Evolutionary conservation across 2,113 vertebrate species (phyloP), one percentile per base, ranked within the genome.

Genomic region (Pachycephala philippinensis): DNA sequence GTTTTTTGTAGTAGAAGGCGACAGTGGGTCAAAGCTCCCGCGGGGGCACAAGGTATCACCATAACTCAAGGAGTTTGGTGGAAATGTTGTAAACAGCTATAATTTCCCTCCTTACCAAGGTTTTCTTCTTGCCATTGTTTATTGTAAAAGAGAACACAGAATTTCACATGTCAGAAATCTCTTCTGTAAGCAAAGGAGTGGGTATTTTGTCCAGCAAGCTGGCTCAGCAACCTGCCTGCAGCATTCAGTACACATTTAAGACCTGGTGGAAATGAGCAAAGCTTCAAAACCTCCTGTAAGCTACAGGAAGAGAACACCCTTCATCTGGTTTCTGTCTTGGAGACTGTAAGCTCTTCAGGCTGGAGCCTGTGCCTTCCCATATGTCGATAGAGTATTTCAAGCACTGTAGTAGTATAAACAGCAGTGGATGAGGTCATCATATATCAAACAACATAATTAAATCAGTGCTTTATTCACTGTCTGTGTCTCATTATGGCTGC

Each of bases 371-470:
- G 80, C 76, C 72, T 96, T 79, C 57, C 94, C 86, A 89, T 93
- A 94, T 92, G 92, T 78, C 20, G 6, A 79, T 92, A 75, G 84
- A 95, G 45, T 68, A 50, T 94, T 95, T 96, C 60, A 90, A 89
- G 76, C 65, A 50, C 69, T 87, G 42, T 57, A 64, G 94, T 68
- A 94, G 93, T 93, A 94, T 96, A 97, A 94, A 96, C 92, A 96
- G 72, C 64, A 89, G 86, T 65, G 74, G 84, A 89, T 94, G 95
- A 96, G 93, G 90, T 95, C 95, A 96, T 94, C 70, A 72, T 93
- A 90, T 97, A 95, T 97, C 93, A 96, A 96, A 92, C 86, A 81
- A 64, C 57, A 76, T 95, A 97, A 97, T 96, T 96, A 96, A 96
- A 96, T 94, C 89, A 97, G 89, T 91, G 91, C 81, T 94, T 92